Base-by-base conservation (phyloP, 2,797 vertebrate genomes). In the Toxotes lorentzi region DNA sequence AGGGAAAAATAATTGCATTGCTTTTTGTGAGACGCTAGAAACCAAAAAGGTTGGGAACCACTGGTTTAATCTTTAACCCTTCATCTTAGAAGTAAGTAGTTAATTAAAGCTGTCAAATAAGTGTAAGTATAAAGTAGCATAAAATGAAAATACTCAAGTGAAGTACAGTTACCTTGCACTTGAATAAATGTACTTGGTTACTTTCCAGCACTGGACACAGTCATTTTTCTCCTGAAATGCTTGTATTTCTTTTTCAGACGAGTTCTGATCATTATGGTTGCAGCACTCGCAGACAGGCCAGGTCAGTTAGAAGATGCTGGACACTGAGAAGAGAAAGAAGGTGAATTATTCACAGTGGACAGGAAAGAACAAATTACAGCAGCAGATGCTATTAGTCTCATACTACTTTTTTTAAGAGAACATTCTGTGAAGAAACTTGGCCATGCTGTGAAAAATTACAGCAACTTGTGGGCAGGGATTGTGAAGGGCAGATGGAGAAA, bases 331-430 rank as follows among this genome's bases (percentile, higher is more conserved):
- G 19, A 51, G 27, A 50, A 38, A 53, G 63, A 21, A 41, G 38
- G 30, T 73, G 51, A 4, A 30, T 30, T 51, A 9, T 64, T 63
- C n/a, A n/a, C n/a, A 65, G n/a, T 47, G 62, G 81, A 71, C 74
- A 72, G 73, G 78, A 87, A 85, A 74, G 35, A 60, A 70, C 75
- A 76, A 81, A 84, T 83, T 76, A 72, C 4, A 12, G 45, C 62
- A 67, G 70, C 53, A 70, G 56, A 84, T 69, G 38, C 34, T 51
- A 73, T 73, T 38, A 13, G 35, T 53, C 24, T 70, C 14, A 51
- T 14, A 12, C 32, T 23, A 7, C 5, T 7, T 48, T 60, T 71
- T 71, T 30, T 30, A 30, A 17, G 2, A 21, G 47, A 5, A 38
- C 2, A 17, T 27, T 48, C 23, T 64, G 62, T 50, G 30, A 17